These are phyloP conservation scores for Anguilla anguilla DNA, from an alignment of 2,797 vertebrate species.

Conservation along the genomic window DNA sequence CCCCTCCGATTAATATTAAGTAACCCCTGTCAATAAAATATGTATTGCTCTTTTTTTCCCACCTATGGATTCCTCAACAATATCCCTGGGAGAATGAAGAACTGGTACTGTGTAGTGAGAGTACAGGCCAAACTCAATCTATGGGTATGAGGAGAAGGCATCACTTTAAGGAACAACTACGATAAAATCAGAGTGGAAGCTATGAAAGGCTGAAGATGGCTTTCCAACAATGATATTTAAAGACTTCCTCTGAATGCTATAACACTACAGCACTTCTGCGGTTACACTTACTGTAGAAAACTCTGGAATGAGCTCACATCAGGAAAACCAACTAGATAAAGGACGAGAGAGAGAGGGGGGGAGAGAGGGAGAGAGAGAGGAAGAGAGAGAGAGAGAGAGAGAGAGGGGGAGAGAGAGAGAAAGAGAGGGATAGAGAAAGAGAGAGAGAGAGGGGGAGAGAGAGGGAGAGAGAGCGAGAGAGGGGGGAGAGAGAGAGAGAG, in stretches of 20 bases:
- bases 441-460: background rate
- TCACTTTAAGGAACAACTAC: background rate
- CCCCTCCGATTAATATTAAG: constrained; percentile 26
- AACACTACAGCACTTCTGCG: background rate
- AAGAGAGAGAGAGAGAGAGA: too few species aligned
- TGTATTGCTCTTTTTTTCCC: constrained; percentile 7
- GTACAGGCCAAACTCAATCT: background rate
- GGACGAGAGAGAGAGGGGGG: background rate
- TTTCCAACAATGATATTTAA: background rate
- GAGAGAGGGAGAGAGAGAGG: background rate
- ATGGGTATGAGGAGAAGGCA: background rate
- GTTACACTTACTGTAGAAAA: background rate
- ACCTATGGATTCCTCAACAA: constrained; percentile 14
- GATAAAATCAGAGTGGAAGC: background rate
- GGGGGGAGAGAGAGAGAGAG: too few species aligned
- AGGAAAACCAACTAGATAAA: background rate
- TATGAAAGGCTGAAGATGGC: background rate
- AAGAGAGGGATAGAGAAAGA: too few species aligned
- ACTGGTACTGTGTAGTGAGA: background rate
- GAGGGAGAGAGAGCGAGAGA: too few species aligned
- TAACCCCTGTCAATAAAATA: constrained; percentile 27
- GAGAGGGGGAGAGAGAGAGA: too few species aligned
- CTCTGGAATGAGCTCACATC: background rate
- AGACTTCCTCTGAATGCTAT: background rate
- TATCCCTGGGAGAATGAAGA: background rate